These are phyloP conservation scores for Epizoanthus rinbou DNA, from an alignment of 92 coral and sea anemone species.

Conservation along the genomic window DNA sequence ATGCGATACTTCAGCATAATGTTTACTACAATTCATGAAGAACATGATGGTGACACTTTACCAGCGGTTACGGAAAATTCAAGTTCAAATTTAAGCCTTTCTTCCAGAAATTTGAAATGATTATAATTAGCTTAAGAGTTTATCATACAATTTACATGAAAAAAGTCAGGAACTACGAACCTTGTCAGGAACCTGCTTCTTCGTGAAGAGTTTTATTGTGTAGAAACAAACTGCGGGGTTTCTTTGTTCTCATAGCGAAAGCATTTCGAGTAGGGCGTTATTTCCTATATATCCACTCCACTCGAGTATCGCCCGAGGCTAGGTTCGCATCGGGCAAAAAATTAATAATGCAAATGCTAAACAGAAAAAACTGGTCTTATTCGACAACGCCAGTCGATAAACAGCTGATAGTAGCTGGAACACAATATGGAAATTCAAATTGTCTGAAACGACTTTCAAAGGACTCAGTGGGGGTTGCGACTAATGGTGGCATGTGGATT, in stretches of 20 bases:
- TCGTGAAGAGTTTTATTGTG: slow-evolving; percentile 3
- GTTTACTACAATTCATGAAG: background rate
- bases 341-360: slow-evolving; percentile 24
- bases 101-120: background rate
- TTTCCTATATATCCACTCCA: slow-evolving; percentile 4
- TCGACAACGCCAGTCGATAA: slow-evolving; percentile 1
- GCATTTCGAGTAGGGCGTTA: slow-evolving; percentile 22
- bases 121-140: background rate
- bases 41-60: background rate
- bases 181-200: slow-evolving; percentile 21
- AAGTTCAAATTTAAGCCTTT: background rate
- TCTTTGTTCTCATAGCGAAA: slow-evolving; percentile 22
- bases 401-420: slow-evolving; percentile 20
- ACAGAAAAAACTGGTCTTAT: slow-evolving; percentile 13
- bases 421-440: slow-evolving; percentile 35
- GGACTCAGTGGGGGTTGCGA: slow-evolving; percentile 17
- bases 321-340: background rate
- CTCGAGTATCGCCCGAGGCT: slow-evolving; percentile 17
- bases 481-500: slow-evolving; percentile 13
- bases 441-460: slow-evolving; percentile 14
- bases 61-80: too few species aligned
- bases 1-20: background rate
- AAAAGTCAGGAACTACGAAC: too few species aligned
- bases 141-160: background rate
- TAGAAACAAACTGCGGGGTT: background rate